These are phyloP conservation scores for Aphelinus certus DNA, from an alignment of 1,140 invertebrate species.

Conservation along the genomic window DNA sequence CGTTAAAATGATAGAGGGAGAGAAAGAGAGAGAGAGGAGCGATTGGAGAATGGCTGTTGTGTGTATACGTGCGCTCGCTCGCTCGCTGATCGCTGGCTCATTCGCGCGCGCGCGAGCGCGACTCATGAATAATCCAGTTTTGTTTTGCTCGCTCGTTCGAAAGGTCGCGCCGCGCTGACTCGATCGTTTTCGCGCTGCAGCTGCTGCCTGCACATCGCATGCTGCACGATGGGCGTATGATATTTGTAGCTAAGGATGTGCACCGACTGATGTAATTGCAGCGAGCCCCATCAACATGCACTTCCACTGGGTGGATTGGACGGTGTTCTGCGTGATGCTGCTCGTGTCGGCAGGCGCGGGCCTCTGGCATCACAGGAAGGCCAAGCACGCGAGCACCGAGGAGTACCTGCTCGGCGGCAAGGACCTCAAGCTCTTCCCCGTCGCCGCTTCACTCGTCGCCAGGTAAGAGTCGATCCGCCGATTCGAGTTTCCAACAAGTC, in stretches of 20 bases:
- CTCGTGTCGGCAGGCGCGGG: conserved; percentile 64
- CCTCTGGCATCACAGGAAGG: conserved; percentile 60
- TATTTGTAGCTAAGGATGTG: too few species aligned
- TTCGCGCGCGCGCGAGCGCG: too few species aligned
- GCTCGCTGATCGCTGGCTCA: background rate
- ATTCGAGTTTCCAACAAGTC: too few species aligned
- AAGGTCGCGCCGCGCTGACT: too few species aligned
- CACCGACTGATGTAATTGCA: too few species aligned
- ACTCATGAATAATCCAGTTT: too few species aligned
- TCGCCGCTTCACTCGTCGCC: conserved; percentile 83
- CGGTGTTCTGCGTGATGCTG: conserved; percentile 70
- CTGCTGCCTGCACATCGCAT: background rate
- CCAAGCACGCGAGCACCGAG: conserved; percentile 57
- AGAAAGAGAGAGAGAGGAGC: too few species aligned
- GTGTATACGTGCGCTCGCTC: background rate
- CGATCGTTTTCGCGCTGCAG: background rate
- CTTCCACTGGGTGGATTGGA: conserved; percentile 69
- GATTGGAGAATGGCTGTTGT: background rate
- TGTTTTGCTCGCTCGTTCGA: too few species aligned
- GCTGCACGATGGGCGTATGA: too few species aligned
- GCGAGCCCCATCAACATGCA: conserved; percentile 28
- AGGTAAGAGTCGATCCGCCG: conserved; percentile 67
- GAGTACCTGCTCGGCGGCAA: conserved; percentile 80
- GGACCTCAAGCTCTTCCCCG: conserved; percentile 78
- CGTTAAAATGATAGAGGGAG: too few species aligned